phyloP scores from a whole-genome alignment of 2,797 vertebrate genomes.

The Sebastiscus tertius region DNA sequence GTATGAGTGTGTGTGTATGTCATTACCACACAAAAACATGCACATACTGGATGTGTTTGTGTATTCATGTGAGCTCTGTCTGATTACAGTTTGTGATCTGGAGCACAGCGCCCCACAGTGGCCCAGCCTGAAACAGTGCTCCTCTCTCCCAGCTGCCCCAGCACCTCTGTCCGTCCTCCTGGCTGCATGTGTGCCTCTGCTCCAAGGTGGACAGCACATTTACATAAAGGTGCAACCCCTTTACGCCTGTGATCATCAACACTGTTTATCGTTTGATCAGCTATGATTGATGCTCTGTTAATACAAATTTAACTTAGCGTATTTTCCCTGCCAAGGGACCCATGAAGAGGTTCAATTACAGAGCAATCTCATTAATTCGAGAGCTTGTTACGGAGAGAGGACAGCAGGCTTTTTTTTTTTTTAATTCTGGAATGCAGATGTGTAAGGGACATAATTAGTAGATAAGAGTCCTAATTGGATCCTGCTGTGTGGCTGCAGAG shows the following conservation, averaged over 20 bases:
- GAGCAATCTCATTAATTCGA: conserved; percentile 96
- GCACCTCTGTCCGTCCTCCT: conserved; percentile 49
- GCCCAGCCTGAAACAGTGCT: conserved; percentile 48
- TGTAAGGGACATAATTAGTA: conserved; percentile 90
- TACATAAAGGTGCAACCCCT: conserved; percentile 84
- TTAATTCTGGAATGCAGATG: conserved; percentile 90
- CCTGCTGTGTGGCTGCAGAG: conserved; percentile 81
- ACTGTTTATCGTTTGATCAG: conserved; percentile 93
- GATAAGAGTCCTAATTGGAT: conserved; percentile 85
- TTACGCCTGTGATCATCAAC: conserved; percentile 72
- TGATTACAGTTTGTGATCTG: conserved; percentile 74
- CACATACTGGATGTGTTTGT: conserved; percentile 21
- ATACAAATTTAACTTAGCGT: conserved; percentile 93
- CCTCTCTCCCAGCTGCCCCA: conserved; percentile 29
- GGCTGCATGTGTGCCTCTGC: conserved; percentile 53
- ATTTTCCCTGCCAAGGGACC: conserved; percentile 95
- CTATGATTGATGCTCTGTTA: conserved; percentile 95
- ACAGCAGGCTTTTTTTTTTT: conserved; percentile 85
- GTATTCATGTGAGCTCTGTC: not conserved
- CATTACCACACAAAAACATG: conserved; percentile 13
- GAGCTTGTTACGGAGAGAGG: conserved; percentile 91
- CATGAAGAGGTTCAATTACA: conserved; percentile 96
- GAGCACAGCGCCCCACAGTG: conserved; percentile 92
- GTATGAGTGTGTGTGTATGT: conserved; percentile 5
- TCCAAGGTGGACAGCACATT: conserved; percentile 66